These are phyloP conservation scores for Odontophorus gujanensis DNA, from an alignment of 2,113 vertebrate species.

Conservation along the genomic window DNA sequence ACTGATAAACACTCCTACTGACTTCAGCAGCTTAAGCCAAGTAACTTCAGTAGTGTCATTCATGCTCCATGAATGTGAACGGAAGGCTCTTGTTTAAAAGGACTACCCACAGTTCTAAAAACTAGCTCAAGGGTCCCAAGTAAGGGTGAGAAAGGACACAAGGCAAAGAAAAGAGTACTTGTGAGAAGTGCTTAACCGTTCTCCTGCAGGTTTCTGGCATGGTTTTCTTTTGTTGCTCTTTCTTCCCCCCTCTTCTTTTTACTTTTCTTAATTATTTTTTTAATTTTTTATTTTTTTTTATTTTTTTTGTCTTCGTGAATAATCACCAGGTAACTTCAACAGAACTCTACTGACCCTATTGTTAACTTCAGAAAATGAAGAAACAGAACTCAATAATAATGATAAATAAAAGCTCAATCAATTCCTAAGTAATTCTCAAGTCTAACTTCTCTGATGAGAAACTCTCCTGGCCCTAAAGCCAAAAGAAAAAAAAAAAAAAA, in stretches of 20 bases:
- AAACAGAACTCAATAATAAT: neutral
- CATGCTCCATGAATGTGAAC: slow-evolving; percentile 57
- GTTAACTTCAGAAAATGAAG: neutral
- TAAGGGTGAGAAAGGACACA: slow-evolving; percentile 12
- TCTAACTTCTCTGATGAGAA: neutral
- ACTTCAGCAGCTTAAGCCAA: slow-evolving; percentile 61
- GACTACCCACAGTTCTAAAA: slow-evolving; percentile 31
- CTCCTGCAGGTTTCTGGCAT: neutral
- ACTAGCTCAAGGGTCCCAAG: slow-evolving; percentile 34
- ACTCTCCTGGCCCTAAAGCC: neutral
- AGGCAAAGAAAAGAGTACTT: slow-evolving; percentile 21
- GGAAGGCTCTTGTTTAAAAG: slow-evolving; percentile 61
- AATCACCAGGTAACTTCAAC: neutral
- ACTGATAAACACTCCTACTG: slow-evolving; percentile 50
- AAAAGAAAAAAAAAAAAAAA: neutral
- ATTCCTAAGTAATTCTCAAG: neutral
- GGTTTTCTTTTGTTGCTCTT: no score
- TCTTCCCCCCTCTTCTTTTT: neutral
- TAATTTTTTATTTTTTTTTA: no score
- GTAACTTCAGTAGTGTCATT: slow-evolving; percentile 64
- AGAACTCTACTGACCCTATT: neutral
- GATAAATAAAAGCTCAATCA: neutral
- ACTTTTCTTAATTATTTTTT: neutral
- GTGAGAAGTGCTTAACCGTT: neutral
- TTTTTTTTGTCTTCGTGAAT: neutral